Conservation (phyloP, 2,888 invertebrate genomes). For the Drosophila tripunctata region DNA sequence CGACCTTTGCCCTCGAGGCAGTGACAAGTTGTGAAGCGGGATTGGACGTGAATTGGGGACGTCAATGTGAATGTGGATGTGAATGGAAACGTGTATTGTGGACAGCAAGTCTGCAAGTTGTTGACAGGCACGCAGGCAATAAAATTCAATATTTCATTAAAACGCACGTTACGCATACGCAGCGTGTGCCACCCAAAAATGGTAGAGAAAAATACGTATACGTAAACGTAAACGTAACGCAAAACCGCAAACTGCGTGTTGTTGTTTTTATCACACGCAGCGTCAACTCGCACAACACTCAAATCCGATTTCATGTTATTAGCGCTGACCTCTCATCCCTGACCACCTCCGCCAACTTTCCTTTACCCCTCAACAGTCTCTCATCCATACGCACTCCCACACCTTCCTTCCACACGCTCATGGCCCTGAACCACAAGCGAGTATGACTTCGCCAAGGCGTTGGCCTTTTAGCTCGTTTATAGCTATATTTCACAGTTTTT, state of each 20-base stretch:
- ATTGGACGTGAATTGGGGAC: constrained; percentile 21
- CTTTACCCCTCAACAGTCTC: neutral
- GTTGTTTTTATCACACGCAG: constrained; percentile 77
- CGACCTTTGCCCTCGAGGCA: constrained; percentile 68
- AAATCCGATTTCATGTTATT: constrained; percentile 78
- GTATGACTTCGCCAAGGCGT: neutral
- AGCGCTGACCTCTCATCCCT: constrained; percentile 39
- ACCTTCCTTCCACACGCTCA: constrained; percentile 21
- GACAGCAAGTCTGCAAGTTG: constrained; percentile 64
- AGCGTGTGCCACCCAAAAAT: constrained; percentile 54
- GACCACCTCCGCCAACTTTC: neutral
- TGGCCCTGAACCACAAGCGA: constrained; percentile 22
- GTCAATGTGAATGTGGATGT: constrained; percentile 1
- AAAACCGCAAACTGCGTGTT: constrained; percentile 63
- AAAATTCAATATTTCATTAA: constrained; percentile 83
- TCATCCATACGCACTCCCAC: constrained; percentile 9
- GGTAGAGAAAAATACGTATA: constrained; percentile 16
- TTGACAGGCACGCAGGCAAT: constrained; percentile 83
- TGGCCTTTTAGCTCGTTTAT: neutral
- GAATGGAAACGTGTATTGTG: constrained; percentile 8
- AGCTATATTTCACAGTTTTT: neutral
- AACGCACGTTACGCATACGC: constrained; percentile 79
- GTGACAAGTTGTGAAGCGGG: constrained; percentile 76
- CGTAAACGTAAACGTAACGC: constrained; percentile 37
- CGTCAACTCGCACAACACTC: constrained; percentile 53